Conservation (phyloP, 1,140 invertebrate species). For the Hycleus cichorii region DNA sequence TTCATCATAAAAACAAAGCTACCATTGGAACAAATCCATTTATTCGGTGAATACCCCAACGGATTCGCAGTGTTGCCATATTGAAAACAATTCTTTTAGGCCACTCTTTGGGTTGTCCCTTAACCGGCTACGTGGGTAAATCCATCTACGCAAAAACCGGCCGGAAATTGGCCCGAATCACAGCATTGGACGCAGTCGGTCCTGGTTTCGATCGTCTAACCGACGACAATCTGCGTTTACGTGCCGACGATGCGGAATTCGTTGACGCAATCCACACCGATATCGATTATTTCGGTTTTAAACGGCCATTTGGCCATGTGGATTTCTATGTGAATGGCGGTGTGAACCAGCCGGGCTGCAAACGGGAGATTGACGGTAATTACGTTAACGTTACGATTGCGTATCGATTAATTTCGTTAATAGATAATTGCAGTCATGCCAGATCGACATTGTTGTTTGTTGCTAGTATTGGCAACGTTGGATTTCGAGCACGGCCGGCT, state of each 20-base stretch:
- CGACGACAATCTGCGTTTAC: slow-evolving; percentile 53
- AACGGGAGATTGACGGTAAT: too few species aligned
- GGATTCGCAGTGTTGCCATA: background rate
- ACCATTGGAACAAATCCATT: background rate
- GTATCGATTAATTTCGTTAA: background rate
- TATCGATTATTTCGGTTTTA: slow-evolving; percentile 45
- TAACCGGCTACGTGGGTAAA: slow-evolving; percentile 63
- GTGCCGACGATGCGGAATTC: slow-evolving; percentile 68
- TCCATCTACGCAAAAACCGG: slow-evolving; percentile 26
- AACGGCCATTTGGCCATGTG: slow-evolving; percentile 51
- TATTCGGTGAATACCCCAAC: background rate
- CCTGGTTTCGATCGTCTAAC: slow-evolving; percentile 48
- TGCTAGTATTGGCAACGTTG: slow-evolving; percentile 36
- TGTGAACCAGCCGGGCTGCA: slow-evolving; percentile 47
- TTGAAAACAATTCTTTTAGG: slow-evolving; percentile 47
- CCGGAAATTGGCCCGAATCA: slow-evolving; percentile 42
- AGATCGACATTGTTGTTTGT: slow-evolving; percentile 23
- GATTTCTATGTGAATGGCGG: slow-evolving; percentile 73
- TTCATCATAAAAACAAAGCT: background rate
- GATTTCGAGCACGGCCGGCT: slow-evolving; percentile 36
- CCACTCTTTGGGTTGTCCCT: slow-evolving; percentile 68
- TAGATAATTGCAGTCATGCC: slow-evolving; percentile 26
- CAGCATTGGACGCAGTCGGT: slow-evolving; percentile 61
- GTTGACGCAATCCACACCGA: slow-evolving; percentile 83
- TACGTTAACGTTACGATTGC: too few species aligned